Evolutionary conservation across 2,797 vertebrate genomes (phyloP).

Genomic region (Spinus pinus): DNA sequence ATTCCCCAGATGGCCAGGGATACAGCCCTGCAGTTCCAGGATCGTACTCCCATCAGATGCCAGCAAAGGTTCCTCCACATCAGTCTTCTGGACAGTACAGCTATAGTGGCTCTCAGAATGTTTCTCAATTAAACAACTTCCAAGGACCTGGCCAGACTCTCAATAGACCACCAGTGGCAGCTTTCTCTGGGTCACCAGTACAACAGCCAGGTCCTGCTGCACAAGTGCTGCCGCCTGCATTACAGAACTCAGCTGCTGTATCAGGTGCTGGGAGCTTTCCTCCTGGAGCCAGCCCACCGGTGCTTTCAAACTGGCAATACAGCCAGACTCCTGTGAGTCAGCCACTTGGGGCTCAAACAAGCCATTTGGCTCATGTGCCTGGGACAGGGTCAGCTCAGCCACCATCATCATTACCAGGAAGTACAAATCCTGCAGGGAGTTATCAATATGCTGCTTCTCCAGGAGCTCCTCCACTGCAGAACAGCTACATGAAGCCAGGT

Average conservation of each 20-base stretch:
- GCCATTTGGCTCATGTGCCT: constrained; percentile 72
- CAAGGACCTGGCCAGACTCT: constrained; percentile 79
- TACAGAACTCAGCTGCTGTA: constrained; percentile 78
- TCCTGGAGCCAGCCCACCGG: constrained; percentile 68
- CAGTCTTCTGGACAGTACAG: constrained; percentile 79
- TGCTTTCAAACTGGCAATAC: constrained; percentile 83
- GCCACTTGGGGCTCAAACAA: constrained; percentile 64
- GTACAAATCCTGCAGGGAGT: constrained; percentile 71
- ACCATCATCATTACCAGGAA: constrained; percentile 33
- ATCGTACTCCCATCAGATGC: constrained; percentile 74
- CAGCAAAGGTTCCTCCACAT: constrained; percentile 78
- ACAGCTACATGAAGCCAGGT: constrained; percentile 87
- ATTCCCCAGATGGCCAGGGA: constrained; percentile 74
- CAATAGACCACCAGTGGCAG: constrained; percentile 76
- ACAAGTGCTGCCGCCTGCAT: constrained; percentile 63
- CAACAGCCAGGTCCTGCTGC: constrained; percentile 70
- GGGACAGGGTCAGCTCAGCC: constrained; percentile 63
- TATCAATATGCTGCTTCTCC: constrained; percentile 76
- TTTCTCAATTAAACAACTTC: constrained; percentile 75
- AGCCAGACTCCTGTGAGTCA: constrained; percentile 64
- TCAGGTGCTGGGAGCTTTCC: constrained; percentile 78
- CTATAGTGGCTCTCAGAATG: constrained; percentile 78
- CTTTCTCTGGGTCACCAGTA: constrained; percentile 71
- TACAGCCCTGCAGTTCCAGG: constrained; percentile 77
- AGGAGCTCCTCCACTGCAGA: constrained; percentile 75